Percentiles rank a stretch among this genome's conserved stretches.
These are phyloP conservation scores for Numenius arquata DNA, from an alignment of 2,113 vertebrate species.

Conservation along the genomic window DNA sequence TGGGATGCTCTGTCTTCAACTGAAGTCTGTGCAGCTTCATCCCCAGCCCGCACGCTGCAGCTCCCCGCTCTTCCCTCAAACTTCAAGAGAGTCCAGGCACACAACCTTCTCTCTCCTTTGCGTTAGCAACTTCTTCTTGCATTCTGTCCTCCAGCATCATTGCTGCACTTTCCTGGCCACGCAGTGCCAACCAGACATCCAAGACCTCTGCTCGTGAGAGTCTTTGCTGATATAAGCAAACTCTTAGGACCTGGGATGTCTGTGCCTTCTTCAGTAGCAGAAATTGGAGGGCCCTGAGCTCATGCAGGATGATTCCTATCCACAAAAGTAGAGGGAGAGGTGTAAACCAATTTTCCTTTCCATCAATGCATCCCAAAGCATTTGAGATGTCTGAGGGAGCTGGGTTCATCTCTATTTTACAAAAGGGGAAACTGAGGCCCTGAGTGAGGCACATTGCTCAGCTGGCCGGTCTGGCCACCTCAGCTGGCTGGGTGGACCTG, in stretches of 20 bases:
- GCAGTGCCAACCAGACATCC: neutral
- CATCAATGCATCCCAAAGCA: neutral
- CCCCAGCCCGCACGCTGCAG: neutral
- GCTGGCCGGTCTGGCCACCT: neutral
- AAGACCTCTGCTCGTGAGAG: too few relatives aligned
- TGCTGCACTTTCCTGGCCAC: neutral
- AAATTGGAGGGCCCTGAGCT: neutral
- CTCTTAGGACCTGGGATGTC: neutral
- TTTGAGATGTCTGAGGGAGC: neutral
- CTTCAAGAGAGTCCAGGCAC: neutral
- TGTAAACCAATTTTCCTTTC: neutral
- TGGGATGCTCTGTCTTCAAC: neutral
- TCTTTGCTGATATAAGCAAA: neutral
- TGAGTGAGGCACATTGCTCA: rapidly evolving
- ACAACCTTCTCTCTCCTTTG: neutral
- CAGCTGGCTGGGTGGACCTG: too few relatives aligned
- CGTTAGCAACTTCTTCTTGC: neutral
- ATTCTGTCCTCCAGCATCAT: neutral
- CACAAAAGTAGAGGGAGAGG: neutral
- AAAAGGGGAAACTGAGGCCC: neutral
- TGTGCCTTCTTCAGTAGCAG: neutral
- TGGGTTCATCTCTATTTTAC: neutral
- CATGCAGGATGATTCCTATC: neutral
- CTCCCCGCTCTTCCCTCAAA: neutral
- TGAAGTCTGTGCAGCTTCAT: neutral